Conservation (phyloP, 2,113 vertebrate genomes). For the Corythornis madagascariensis region DNA sequence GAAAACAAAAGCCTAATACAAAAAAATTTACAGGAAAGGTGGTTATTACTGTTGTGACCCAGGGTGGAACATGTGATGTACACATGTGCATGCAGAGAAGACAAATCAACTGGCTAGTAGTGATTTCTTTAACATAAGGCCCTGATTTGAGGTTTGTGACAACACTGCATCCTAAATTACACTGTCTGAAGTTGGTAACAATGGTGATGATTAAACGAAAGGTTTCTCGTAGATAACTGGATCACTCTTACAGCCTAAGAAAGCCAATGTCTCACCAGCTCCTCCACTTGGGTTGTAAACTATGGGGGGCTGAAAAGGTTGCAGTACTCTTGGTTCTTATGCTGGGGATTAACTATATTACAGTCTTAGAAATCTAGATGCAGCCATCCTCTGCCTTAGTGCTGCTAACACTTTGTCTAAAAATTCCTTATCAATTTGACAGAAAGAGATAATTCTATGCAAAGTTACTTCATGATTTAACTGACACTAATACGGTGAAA, state of each 20-base stretch:
- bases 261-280: neutral
- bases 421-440: constrained; percentile 35
- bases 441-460: constrained; percentile 44
- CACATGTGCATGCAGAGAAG: rapidly evolving
- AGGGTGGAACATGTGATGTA: neutral
- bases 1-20: neutral
- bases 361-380: neutral
- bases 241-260: neutral
- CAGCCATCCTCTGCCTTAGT: neutral
- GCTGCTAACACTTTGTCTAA: neutral
- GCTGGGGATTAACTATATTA: neutral
- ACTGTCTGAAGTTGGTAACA: neutral
- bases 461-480: constrained; percentile 41
- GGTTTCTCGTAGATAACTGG: neutral
- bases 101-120: neutral
- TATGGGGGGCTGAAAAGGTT: neutral
- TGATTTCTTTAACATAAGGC: neutral
- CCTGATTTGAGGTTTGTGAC: neutral
- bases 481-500: constrained; percentile 6
- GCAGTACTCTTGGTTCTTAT: neutral
- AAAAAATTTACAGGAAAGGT: neutral
- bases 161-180: neutral
- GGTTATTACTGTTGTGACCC: neutral
- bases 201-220: neutral
- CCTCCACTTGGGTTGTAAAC: neutral